Base-by-base conservation (phyloP, 1,140 invertebrate genomes). In the Drosophila mauritiana region DNA sequence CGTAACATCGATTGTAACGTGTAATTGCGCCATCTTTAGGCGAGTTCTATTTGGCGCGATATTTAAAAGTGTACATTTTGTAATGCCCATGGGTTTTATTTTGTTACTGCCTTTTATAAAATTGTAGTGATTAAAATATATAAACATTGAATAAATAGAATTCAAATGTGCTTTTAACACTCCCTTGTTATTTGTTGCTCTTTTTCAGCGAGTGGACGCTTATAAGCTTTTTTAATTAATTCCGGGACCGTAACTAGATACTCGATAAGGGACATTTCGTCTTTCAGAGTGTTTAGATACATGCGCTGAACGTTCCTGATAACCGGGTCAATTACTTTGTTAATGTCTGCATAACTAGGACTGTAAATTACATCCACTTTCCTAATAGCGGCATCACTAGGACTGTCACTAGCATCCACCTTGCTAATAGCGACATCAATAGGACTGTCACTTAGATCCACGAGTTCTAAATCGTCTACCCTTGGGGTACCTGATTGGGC, bases 201-300 rank as follows among this genome's bases (percentile, higher is more conserved):
- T 15, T 42, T 65, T 15, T 31, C 22, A 6, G 31, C 37, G 4
- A 39, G 4, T 3, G 43, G 46, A 1, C 15, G 36, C 25, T 65
- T 72, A 10, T 78, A 86, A 8, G 78, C 69, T 6, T 84, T 74
- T 7, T 40, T 84, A 6, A 86, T 52, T 25, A 72, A 25, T 8
- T 42, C 27, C 8, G 82, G 82, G 17, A 86, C 48, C 4, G 36
- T 48, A 27, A 61, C 69, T 46, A 86, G n/a, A 36, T 80, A 68
- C 8, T 86, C 78, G 46, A 86, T 57, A 1, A 86, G 40, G 5
- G 51, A 10, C 69, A 85, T 72, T 56, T 85, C 82, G 20, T 80
- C 73, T 12, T 52, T 43, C 2, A 86, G 31, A 15, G 49, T 75
- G 27, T 67, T 72, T 0, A 84, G 17, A 39, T 69, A 84, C 73